phyloP scores from a whole-genome alignment of 2,113 vertebrate species.

The Eidolon helvum region DNA sequence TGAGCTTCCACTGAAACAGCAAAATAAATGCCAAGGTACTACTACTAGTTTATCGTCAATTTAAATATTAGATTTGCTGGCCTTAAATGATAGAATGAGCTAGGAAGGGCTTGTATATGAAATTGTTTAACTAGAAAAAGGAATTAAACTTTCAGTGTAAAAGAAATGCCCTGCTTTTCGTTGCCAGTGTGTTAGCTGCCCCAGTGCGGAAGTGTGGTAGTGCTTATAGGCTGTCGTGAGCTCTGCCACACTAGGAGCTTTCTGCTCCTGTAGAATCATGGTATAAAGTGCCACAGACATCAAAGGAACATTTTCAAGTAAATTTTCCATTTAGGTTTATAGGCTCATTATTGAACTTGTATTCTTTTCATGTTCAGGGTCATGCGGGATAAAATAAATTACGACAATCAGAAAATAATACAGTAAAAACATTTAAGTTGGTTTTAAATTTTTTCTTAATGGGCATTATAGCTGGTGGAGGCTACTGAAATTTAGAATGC shows the following conservation, averaged over 20 bases:
- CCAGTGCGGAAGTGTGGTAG: not conserved
- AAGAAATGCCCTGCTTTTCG: not conserved
- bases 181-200: slow-evolving; percentile 28
- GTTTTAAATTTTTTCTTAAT: not conserved
- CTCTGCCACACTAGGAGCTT: not conserved
- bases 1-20: not conserved
- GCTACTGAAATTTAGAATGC: not conserved
- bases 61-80: not conserved
- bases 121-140: not conserved
- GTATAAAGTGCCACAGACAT: slow-evolving; percentile 81
- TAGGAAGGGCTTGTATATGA: not conserved
- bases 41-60: not conserved
- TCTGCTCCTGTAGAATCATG: slow-evolving; percentile 62
- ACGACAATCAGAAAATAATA: slow-evolving; percentile 63
- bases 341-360: slow-evolving; percentile 79
- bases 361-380: slow-evolving; percentile 83
- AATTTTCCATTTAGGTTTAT: slow-evolving; percentile 88
- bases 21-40: not conserved
- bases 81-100: not conserved
- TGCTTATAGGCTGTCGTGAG: not conserved
- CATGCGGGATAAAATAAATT: slow-evolving; percentile 77
- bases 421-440: slow-evolving; percentile 34
- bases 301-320: slow-evolving; percentile 82
- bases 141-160: not conserved
- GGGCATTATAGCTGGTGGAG: not conserved